phyloP scores from a whole-genome alignment of 2,888 invertebrate species.

The Eupeodes latifasciatus region DNA sequence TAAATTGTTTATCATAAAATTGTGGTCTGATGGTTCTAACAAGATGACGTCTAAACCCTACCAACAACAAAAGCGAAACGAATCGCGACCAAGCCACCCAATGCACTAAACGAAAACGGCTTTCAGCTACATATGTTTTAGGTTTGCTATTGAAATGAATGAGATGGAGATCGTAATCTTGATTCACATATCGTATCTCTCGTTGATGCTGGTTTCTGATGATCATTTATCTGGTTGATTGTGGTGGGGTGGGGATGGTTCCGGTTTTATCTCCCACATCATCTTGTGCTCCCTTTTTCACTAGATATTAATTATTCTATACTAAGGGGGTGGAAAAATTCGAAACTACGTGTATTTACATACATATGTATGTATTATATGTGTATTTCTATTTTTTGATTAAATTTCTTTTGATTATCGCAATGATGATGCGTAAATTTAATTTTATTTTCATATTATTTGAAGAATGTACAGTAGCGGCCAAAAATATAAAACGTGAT shows the following conservation, averaged over 20 bases:
- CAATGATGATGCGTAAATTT: no score
- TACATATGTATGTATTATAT: no score
- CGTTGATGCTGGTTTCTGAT: constrained; percentile 19
- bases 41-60: constrained; percentile 14
- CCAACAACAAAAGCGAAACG: not conserved
- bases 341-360: no score
- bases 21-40: not conserved
- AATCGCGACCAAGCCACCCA: constrained; percentile 25
- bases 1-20: not conserved
- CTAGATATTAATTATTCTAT: not conserved
- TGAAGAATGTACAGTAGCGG: no score
- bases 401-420: no score
- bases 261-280: constrained; percentile 17
- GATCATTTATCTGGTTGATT: not conserved
- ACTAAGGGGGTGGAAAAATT: not conserved
- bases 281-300: constrained; percentile 6
- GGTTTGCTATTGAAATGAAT: not conserved
- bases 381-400: no score
- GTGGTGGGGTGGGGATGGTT: not conserved
- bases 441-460: no score
- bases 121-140: not conserved
- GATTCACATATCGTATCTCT: constrained; percentile 23
- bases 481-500: no score
- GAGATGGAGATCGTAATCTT: constrained; percentile 4
- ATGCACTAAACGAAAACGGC: constrained; percentile 18